These are phyloP conservation scores for Styela clava DNA, from an alignment of 23 tunicate species.

Conservation along the genomic window DNA sequence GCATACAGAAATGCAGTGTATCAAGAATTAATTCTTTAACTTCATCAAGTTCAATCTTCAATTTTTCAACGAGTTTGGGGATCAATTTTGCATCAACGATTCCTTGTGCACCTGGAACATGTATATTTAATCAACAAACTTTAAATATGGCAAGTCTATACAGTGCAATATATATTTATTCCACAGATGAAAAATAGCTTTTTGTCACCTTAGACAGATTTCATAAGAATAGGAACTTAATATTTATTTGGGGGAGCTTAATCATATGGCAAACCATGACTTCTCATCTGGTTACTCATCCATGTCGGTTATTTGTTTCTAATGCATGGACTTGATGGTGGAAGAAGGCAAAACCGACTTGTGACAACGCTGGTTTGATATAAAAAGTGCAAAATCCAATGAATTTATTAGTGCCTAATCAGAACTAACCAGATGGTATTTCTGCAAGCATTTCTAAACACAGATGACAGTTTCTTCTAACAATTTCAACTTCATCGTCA, in stretches of 20 bases:
- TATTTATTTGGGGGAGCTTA: too few species aligned
- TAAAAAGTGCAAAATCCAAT: too few species aligned
- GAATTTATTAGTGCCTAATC: too few species aligned
- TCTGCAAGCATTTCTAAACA: conserved; percentile 56
- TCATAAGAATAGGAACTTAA: background rate
- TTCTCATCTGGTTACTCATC: too few species aligned
- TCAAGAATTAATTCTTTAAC: conserved; percentile 60
- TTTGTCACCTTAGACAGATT: background rate
- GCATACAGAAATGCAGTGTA: conserved; percentile 65
- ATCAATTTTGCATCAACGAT: conserved; percentile 71
- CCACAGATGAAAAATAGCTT: background rate
- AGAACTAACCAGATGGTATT: conserved; percentile 54
- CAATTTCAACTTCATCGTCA: conserved; percentile 84
- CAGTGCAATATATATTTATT: background rate
- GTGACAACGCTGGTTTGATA: too few species aligned
- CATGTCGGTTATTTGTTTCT: too few species aligned
- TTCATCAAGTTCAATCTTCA: conserved; percentile 52
- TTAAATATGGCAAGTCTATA: background rate
- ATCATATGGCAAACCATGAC: too few species aligned
- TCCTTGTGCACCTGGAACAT: conserved; percentile 54
- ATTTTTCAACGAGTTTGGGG: conserved; percentile 55
- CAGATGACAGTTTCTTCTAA: conserved; percentile 67
- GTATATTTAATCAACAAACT: background rate
- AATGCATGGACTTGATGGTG: too few species aligned
- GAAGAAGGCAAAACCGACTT: too few species aligned